Percentiles rank a stretch among this genome's conserved stretches.
Evolutionary conservation across 2,888 invertebrate genomes (phyloP).

Genomic region (Apoda limacodes): DNA sequence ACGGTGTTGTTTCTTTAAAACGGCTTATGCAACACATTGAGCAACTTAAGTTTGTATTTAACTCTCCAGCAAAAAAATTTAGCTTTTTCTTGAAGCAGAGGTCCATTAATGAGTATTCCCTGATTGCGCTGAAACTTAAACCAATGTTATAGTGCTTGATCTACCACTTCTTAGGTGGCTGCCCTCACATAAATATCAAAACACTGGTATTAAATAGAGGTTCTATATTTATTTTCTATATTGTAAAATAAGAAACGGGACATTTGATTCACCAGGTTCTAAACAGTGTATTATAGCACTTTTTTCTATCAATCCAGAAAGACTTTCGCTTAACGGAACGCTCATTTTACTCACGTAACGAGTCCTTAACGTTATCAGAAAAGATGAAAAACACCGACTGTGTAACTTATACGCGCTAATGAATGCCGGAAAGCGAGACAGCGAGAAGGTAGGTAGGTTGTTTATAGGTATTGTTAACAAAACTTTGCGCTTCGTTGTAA

Average conservation of each 20-base stretch:
- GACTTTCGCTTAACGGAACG: slow-evolving; percentile 18
- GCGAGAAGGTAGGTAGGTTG: no score
- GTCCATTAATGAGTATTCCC: slow-evolving; percentile 18
- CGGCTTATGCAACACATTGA: slow-evolving; percentile 20
- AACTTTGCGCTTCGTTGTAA: no score
- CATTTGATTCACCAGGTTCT: slow-evolving; percentile 23
- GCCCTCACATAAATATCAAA: slow-evolving; percentile 20
- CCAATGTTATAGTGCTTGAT: slow-evolving; percentile 19
- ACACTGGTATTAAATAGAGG: slow-evolving; percentile 20
- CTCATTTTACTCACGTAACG: no score
- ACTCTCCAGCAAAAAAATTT: slow-evolving; percentile 18
- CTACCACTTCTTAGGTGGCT: slow-evolving; percentile 19
- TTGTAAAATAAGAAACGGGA: slow-evolving; percentile 24
- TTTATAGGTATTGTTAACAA: no score
- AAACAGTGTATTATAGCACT: slow-evolving; percentile 20
- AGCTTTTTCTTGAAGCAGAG: slow-evolving; percentile 22
- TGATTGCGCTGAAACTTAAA: slow-evolving; percentile 17
- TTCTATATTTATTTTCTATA: slow-evolving; percentile 23
- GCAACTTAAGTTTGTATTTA: slow-evolving; percentile 18
- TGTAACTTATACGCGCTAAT: no score
- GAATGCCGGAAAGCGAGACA: no score
- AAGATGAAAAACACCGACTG: slow-evolving; percentile 4
- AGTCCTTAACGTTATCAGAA: no score
- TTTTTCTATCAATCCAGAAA: slow-evolving; percentile 21
- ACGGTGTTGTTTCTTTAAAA: slow-evolving; percentile 22